These are phyloP conservation scores for Eustalomyia histrio DNA, from an alignment of 2,888 invertebrate species.

Conservation along the genomic window DNA sequence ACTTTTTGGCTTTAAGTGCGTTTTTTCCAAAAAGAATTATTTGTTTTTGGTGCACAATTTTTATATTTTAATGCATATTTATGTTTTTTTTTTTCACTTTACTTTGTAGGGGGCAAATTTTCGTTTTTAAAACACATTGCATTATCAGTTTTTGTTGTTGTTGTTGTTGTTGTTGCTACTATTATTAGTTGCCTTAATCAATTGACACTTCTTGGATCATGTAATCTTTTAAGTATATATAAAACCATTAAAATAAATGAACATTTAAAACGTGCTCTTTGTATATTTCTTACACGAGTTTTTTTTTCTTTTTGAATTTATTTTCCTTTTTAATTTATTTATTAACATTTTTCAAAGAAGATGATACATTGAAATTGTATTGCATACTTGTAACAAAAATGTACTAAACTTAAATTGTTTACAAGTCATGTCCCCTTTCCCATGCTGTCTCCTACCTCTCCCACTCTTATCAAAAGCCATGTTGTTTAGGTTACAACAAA, in stretches of 20 bases:
- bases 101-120: too few species aligned
- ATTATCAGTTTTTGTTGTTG: too few species aligned
- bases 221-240: conserved; percentile 34
- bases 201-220: conserved; percentile 17
- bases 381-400: background rate
- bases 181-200: background rate
- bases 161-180: too few species aligned
- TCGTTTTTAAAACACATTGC: too few species aligned
- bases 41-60: too few species aligned
- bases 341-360: background rate
- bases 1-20: too few species aligned
- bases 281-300: background rate
- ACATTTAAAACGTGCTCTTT: conserved; percentile 31
- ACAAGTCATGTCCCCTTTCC: conserved; percentile 11
- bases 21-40: too few species aligned
- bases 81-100: too few species aligned
- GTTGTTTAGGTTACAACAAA: conserved; percentile 1
- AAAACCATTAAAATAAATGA: conserved; percentile 35
- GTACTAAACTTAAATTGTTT: conserved; percentile 9
- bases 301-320: background rate
- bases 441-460: too few species aligned
- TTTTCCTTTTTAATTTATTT: background rate
- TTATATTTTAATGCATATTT: too few species aligned
- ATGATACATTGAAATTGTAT: background rate
- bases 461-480: conserved; percentile 1